Conservation (phyloP, 2,888 invertebrate genomes). For the Brenthis ino region DNA sequence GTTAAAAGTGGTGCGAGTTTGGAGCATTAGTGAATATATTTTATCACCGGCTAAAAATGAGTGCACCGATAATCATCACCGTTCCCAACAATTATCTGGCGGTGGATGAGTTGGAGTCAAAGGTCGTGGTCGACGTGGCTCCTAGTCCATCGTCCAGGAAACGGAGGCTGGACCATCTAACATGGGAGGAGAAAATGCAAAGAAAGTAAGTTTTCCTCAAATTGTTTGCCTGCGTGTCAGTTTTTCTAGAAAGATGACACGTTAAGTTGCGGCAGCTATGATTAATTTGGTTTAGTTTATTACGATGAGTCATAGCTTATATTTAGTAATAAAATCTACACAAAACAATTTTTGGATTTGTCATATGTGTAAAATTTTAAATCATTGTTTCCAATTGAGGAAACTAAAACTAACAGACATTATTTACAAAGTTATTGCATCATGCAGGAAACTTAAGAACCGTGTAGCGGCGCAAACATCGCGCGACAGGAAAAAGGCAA, state of each 20-base stretch:
- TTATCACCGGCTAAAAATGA: slow-evolving; percentile 58
- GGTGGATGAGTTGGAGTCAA: slow-evolving; percentile 63
- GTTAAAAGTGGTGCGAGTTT: slow-evolving; percentile 38
- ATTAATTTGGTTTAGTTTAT: background rate
- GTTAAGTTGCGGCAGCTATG: background rate
- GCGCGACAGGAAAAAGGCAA: slow-evolving; percentile 96
- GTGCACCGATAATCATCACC: slow-evolving; percentile 78
- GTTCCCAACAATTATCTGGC: slow-evolving; percentile 75
- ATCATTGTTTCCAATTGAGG: background rate
- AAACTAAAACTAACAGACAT: background rate
- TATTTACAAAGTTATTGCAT: slow-evolving; percentile 24
- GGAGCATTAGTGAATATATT: slow-evolving; percentile 43
- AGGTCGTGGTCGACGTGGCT: slow-evolving; percentile 60
- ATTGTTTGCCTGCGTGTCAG: slow-evolving; percentile 28
- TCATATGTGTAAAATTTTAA: background rate
- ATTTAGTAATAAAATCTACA: background rate
- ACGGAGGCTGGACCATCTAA: slow-evolving; percentile 90
- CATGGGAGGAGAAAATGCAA: slow-evolving; percentile 93
- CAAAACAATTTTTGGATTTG: background rate
- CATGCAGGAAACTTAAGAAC: slow-evolving; percentile 94
- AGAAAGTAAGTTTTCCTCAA: slow-evolving; percentile 86
- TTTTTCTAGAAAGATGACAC: slow-evolving; percentile 11
- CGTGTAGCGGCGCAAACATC: slow-evolving; percentile 98
- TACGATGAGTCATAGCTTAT: slow-evolving; percentile 1
- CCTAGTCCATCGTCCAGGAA: slow-evolving; percentile 77